phyloP scores from a whole-genome alignment of 37 sponge, comb jelly and placozoan species.

The Tethya wilhelma region DNA sequence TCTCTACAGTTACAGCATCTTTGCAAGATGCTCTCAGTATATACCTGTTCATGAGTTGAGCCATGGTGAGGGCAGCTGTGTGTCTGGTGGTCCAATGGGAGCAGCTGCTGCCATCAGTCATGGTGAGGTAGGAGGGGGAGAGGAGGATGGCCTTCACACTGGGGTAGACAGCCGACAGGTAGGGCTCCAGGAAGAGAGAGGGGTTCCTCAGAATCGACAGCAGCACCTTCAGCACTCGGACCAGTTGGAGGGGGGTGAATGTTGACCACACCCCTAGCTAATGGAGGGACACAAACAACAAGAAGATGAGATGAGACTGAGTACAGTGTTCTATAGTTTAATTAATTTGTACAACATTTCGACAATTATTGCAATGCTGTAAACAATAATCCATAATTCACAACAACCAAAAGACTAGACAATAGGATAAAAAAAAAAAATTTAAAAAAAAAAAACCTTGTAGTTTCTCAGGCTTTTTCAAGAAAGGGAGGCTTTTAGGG shows the following conservation, averaged over 20 bases:
- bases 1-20: neutral
- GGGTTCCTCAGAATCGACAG: conserved; percentile 55
- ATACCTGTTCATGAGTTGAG: conserved; percentile 56
- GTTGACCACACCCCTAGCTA: conserved; percentile 42
- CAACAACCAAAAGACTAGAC: too few relatives aligned
- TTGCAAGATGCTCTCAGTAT: conserved; percentile 12
- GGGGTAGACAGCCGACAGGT: conserved; percentile 34
- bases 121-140: conserved; percentile 17
- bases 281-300: neutral
- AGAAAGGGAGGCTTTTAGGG: too few relatives aligned
- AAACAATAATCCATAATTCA: too few relatives aligned
- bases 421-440: too few relatives aligned
- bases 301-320: neutral
- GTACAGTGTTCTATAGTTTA: neutral
- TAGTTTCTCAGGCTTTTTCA: too few relatives aligned
- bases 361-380: too few relatives aligned
- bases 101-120: neutral
- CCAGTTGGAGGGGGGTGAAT: conserved; percentile 51
- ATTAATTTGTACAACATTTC: neutral
- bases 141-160: conserved; percentile 39
- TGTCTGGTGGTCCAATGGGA: conserved; percentile 65
- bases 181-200: conserved; percentile 68
- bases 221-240: conserved; percentile 40
- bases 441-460: too few relatives aligned
- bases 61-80: conserved; percentile 42